Evolutionary conservation across 2,113 vertebrate genomes (phyloP), one percentile per base, ranked within the genome.

Genomic region (Aphyosemion australe): DNA sequence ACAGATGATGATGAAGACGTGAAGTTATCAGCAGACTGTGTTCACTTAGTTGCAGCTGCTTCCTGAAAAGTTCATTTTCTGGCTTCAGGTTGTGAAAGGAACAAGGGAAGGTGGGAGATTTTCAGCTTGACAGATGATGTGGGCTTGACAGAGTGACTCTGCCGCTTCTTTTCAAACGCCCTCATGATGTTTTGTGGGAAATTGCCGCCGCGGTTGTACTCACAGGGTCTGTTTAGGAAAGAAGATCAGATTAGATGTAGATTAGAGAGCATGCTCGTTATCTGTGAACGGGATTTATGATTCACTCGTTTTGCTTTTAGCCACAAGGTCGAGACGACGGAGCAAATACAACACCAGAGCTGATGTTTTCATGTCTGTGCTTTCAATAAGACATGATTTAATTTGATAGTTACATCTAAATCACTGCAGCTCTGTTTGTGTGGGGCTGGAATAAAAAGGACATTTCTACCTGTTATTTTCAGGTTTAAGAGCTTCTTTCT

Each of bases 181-280:
- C 80, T 71, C 78, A 82, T 85, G 48, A 54, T 61, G 63, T 62
- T 82, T 66, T 55, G 59, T 82, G 80, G 79, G 86, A 84, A 79
- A 72, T 52, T 71, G 64, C 47, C 4, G n/a, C 59, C 42, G 55
- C 39, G 56, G 49, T 76, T 80, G 54, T 47, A 63, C 70, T 88
- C 84, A 85, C 80, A 84, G 84, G 62, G 50, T 12, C n/a, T 34
- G 74, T 85, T 84, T 66, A 69, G 72, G 80, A 74, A 76, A 79
- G 72, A 84, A 76, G 61, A 85, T 82, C 79, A 74, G 88, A 91
- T 85, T 72, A 85, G 75, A 85, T 67, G 69, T 43, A 66, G 73
- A 77, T 61, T 65, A 74, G 37, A 68, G 53, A 78, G 70, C 69
- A 31, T 48, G 66, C 51, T 56, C 70, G 45, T 69, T 80, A 73